Conservation (phyloP, 1,140 invertebrate genomes). For the Heliconius himera region DNA sequence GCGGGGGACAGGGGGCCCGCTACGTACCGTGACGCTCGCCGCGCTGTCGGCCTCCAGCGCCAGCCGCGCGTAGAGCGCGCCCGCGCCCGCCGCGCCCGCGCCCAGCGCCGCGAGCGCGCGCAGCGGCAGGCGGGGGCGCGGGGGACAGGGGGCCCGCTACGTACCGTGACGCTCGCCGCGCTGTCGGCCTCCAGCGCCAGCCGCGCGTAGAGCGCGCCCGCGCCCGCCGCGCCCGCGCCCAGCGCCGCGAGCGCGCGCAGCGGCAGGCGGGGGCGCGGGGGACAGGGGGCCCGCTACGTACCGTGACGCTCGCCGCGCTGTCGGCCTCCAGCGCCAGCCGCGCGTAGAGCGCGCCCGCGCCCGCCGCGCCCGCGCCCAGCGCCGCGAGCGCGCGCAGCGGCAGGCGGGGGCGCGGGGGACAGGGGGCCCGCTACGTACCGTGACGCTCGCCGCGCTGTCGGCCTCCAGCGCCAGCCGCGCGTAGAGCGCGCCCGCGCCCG, state of each 20-base stretch:
- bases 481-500: conserved; percentile 77
- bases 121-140: too few relatives aligned
- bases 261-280: conserved; percentile 33
- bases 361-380: conserved; percentile 29
- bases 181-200: conserved; percentile 87
- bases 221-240: conserved; percentile 49
- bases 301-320: conserved; percentile 88
- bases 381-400: conserved; percentile 41
- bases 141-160: neutral
- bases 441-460: conserved; percentile 87
- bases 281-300: too few relatives aligned
- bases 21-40: too few relatives aligned
- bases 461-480: conserved; percentile 86
- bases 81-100: neutral
- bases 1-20: too few relatives aligned
- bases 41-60: too few relatives aligned
- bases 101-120: too few relatives aligned
- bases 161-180: conserved; percentile 86
- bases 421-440: conserved; percentile 60
- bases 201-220: conserved; percentile 79
- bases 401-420: conserved; percentile 27
- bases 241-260: conserved; percentile 42
- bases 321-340: conserved; percentile 87
- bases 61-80: neutral
- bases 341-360: conserved; percentile 77